Percentiles rank a stretch among this genome's conserved stretches.
Evolutionary conservation across 2,797 vertebrate genomes (phyloP).

Genomic region (Toxotes lorentzi): DNA sequence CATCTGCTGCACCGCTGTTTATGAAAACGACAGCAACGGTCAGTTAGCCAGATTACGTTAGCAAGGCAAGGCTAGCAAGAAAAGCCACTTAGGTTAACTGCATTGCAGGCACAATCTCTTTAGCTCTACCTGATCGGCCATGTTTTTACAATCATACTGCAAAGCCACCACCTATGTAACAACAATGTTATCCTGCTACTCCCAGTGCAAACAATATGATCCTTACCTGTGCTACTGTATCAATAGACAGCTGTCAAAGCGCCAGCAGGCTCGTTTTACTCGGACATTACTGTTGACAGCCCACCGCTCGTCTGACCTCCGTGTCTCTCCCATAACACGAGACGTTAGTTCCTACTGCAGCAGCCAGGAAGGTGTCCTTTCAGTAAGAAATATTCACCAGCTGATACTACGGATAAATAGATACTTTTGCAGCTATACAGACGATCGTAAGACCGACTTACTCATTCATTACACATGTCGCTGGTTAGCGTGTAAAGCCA

Average conservation of each 20-base stretch:
- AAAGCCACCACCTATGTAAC: slow-evolving; percentile 25
- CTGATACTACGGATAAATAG: not conserved
- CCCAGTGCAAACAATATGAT: not conserved
- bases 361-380: slow-evolving; percentile 12
- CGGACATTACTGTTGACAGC: slow-evolving; percentile 72
- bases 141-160: slow-evolving; percentile 58
- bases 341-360: slow-evolving; percentile 33
- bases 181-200: not conserved
- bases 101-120: slow-evolving; percentile 68
- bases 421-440: not conserved
- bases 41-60: slow-evolving; percentile 49
- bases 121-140: slow-evolving; percentile 73
- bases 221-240: slow-evolving; percentile 71
- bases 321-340: slow-evolving; percentile 78
- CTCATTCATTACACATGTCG: not conserved
- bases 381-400: not conserved
- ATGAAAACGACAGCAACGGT: not conserved
- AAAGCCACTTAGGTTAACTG: slow-evolving; percentile 73
- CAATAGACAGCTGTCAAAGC: slow-evolving; percentile 52
- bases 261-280: slow-evolving; percentile 52
- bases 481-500: slow-evolving; percentile 6
- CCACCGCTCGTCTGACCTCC: slow-evolving; percentile 71
- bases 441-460: not conserved
- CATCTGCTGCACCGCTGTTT: not conserved
- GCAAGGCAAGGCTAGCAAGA: slow-evolving; percentile 63